Evolutionary conservation across 2,113 vertebrate species (phyloP), one percentile per base, ranked within the genome.

Genomic region (Nesoenas mayeri): DNA sequence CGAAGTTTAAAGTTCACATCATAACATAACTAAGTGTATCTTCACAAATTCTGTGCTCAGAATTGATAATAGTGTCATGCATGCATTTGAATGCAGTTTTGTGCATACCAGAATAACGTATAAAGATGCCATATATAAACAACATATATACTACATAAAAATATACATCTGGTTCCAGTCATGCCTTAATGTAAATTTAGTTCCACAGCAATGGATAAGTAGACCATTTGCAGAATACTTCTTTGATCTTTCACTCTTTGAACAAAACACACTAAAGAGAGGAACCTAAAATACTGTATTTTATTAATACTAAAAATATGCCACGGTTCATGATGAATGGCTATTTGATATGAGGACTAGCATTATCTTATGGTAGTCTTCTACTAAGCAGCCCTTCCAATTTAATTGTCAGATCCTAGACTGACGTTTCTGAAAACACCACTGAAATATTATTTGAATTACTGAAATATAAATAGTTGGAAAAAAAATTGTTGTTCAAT

Each of bases 1-100:
- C 9, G 51, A 60, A 73, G 44, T 54, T 28, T 9, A 36, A 74
- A 77, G 17, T 62, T 62, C 34, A n/a, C 1, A 0, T 12, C 8
- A n/a, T 8, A 1, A 1, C 9, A 20, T 47, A 50, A 56, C 0
- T 4, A 78, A 88, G 32, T 38, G 4, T 69, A 12, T 15, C 24
- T 67, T 65, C 34, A 36, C 15, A 70, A 47, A 53, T 4, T 28
- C 32, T 56, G 12, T 48, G 36, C 26, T 8, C 15, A 77, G 12
- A 80, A 77, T 66, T 88, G 83, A 26, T 53, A 66, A 42, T 2
- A 28, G 3, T 18, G 24, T 24, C 29, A 58, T 20, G 10, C 16
- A 36, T 26, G 5, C 9, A 10, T 54, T 62, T 73, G 6, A 83
- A 72, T 62, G 5, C 2, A 2, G 2, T 85, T 88, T 57, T 84